Percentiles rank a stretch among this genome's conserved stretches.
Evolutionary conservation across 2,888 invertebrate genomes (phyloP).

Genomic region (Cepaea hortensis): DNA sequence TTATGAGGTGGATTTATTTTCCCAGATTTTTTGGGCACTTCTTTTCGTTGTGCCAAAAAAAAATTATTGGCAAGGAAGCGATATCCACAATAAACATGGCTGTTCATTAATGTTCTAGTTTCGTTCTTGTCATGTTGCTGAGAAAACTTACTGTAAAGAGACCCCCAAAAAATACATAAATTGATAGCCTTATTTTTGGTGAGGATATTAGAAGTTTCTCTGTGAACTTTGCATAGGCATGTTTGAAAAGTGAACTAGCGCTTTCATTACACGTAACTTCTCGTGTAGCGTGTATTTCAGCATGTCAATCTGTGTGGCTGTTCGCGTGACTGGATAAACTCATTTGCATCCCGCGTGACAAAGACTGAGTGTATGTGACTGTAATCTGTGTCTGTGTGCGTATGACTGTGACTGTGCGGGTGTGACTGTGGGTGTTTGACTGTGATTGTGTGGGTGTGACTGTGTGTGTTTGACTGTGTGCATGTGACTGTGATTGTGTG

Average conservation of each 20-base stretch:
- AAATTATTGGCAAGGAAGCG: neutral
- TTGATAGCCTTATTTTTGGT: neutral
- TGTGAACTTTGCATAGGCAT: neutral
- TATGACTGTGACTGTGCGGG: too few relatives aligned
- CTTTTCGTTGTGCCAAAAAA: neutral
- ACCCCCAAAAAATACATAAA: neutral
- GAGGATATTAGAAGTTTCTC: neutral
- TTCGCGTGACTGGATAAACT: too few relatives aligned
- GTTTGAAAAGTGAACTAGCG: neutral
- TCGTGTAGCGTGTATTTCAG: neutral
- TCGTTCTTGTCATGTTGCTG: neutral
- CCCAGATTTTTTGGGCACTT: neutral
- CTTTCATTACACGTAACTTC: neutral
- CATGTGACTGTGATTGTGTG: neutral
- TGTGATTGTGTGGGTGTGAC: neutral
- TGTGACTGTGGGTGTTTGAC: neutral
- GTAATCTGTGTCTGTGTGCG: too few relatives aligned
- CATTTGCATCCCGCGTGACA: neutral
- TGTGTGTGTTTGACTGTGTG: neutral
- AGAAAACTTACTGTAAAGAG: neutral
- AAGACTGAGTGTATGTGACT: too few relatives aligned
- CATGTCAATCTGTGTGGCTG: neutral
- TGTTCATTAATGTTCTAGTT: constrained; percentile 12
- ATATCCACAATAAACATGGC: neutral
- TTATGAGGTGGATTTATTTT: neutral